Percentiles rank a stretch among this genome's conserved stretches.
Conservation (phyloP, 92 coral and sea anemone genomes). For the Phymanthus crucifer region DNA sequence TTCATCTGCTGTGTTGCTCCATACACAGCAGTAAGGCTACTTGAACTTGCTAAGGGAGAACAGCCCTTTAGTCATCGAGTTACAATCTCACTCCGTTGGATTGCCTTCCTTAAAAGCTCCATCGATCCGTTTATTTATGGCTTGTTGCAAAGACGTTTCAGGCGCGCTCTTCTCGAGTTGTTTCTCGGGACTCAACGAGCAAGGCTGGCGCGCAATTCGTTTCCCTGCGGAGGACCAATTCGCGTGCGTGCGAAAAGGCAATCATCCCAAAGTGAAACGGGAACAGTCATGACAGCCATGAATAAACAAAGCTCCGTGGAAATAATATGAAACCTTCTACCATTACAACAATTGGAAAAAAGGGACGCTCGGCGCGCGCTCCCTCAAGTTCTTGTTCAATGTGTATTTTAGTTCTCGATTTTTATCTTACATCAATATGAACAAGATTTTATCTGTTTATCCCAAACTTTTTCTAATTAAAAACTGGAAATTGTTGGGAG, state of each 20-base stretch:
- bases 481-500: not conserved
- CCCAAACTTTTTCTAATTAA: not conserved
- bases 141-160: slow-evolving; percentile 83
- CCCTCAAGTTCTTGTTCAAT: not conserved
- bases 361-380: not conserved
- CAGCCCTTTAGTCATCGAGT: slow-evolving; percentile 48
- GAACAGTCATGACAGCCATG: slow-evolving; percentile 63
- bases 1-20: slow-evolving; percentile 93
- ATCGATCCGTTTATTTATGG: slow-evolving; percentile 95
- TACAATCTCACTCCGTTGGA: slow-evolving; percentile 79
- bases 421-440: not conserved
- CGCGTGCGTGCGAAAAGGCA: slow-evolving; percentile 78
- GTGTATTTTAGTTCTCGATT: not conserved
- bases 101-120: slow-evolving; percentile 87
- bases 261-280: slow-evolving; percentile 78
- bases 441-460: not conserved
- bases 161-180: slow-evolving; percentile 73
- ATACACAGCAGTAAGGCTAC: slow-evolving; percentile 70
- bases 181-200: slow-evolving; percentile 85
- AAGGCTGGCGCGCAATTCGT: slow-evolving; percentile 74
- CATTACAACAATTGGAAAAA: not conserved
- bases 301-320: slow-evolving; percentile 45
- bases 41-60: slow-evolving; percentile 56
- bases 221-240: slow-evolving; percentile 70
- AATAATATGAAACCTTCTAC: not conserved